Evolutionary conservation across 2,797 vertebrate species (phyloP).

Genomic region (Parauchenoglanis ngamensis): DNA sequence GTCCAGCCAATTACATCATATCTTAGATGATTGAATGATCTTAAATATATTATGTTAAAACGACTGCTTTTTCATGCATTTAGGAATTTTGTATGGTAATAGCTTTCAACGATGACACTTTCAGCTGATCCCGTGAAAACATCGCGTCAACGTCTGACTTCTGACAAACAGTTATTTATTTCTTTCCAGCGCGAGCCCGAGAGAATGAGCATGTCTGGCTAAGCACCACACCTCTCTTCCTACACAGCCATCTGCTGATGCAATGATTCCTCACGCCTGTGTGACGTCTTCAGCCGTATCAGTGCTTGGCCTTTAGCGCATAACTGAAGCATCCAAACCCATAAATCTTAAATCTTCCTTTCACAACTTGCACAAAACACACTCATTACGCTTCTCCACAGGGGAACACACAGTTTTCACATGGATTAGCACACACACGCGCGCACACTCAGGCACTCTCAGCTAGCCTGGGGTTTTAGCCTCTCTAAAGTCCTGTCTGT

Average conservation of each 20-base stretch:
- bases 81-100: too few species aligned
- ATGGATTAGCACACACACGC: conserved; percentile 19
- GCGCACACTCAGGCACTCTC: conserved; percentile 16
- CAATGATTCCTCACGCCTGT: conserved; percentile 34
- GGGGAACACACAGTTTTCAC: conserved; percentile 14
- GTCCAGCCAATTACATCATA: too few species aligned
- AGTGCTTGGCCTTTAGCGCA: neutral
- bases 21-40: too few species aligned
- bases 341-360: conserved; percentile 8
- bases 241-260: conserved; percentile 56
- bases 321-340: conserved; percentile 17
- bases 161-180: too few species aligned
- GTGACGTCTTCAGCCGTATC: conserved; percentile 8
- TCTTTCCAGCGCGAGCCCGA: too few species aligned
- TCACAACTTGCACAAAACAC: neutral
- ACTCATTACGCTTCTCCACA: conserved; percentile 20
- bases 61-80: too few species aligned
- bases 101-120: too few species aligned
- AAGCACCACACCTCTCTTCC: too few species aligned
- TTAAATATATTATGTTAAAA: too few species aligned
- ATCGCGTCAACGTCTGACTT: too few species aligned
- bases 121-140: too few species aligned
- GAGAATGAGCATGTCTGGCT: too few species aligned
- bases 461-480: conserved; percentile 65
- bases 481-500: conserved; percentile 68